Conservation (phyloP, 2,113 vertebrate genomes). For the Anthoscopus minutus region DNA sequence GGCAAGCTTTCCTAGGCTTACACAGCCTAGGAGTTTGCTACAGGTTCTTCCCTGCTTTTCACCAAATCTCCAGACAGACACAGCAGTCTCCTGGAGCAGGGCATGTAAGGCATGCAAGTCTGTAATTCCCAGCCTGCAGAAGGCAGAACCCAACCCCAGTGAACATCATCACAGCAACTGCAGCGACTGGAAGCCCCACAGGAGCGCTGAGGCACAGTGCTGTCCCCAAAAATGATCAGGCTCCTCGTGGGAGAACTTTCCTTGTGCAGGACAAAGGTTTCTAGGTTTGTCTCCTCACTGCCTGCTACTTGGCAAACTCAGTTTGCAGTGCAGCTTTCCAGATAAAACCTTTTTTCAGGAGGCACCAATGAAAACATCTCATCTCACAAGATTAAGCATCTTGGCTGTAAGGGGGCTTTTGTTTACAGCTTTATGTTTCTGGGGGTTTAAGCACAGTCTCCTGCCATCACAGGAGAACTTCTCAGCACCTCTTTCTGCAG, state of each 20-base stretch:
- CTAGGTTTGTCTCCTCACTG: neutral
- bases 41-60: neutral
- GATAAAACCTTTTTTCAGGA: neutral
- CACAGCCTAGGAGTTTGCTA: no score
- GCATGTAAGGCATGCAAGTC: fast-evolving
- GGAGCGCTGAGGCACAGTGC: fast-evolving
- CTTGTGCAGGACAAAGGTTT: neutral
- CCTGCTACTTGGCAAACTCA: neutral
- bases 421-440: neutral
- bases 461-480: fast-evolving
- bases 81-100: neutral
- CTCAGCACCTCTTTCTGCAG: neutral
- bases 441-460: fast-evolving
- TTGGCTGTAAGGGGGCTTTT: fast-evolving
- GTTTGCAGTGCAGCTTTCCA: neutral
- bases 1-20: neutral
- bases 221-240: fast-evolving
- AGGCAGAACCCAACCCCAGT: fast-evolving
- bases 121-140: fast-evolving
- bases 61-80: neutral
- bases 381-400: neutral
- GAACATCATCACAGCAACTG: no score
- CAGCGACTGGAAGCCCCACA: neutral
- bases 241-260: fast-evolving
- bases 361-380: fast-evolving